phyloP scores from a whole-genome alignment of 2,113 vertebrate species.

The Corythornis madagascariensis region DNA sequence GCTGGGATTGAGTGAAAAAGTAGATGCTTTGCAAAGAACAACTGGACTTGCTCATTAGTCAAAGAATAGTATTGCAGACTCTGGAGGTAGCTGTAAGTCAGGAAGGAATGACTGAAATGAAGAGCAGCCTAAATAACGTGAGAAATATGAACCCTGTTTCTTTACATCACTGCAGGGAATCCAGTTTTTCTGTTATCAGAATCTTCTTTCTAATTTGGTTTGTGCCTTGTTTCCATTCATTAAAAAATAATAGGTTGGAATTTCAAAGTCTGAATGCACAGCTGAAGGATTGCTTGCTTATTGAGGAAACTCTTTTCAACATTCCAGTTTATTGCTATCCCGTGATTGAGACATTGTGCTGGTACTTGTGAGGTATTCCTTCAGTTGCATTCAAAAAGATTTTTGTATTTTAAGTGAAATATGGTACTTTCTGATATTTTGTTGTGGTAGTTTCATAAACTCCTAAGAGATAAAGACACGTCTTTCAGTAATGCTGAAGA shows the following conservation, averaged over 20 bases:
- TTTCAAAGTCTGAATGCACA: background rate
- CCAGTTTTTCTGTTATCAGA: background rate
- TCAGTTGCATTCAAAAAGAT: background rate
- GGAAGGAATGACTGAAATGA: background rate
- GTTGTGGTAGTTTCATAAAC: background rate
- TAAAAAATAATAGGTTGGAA: background rate
- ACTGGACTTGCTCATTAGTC: background rate
- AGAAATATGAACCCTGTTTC: background rate
- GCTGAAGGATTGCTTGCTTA: background rate
- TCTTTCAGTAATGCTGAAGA: background rate
- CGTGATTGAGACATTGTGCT: background rate
- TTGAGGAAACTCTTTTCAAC: background rate
- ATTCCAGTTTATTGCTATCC: background rate
- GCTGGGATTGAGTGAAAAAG: background rate
- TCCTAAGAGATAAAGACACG: background rate
- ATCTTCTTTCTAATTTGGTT: background rate
- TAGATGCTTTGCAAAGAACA: background rate
- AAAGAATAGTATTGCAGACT: background rate
- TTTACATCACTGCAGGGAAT: background rate
- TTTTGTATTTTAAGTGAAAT: background rate
- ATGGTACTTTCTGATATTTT: background rate
- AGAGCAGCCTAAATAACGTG: background rate
- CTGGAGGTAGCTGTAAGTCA: background rate
- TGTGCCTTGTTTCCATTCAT: background rate
- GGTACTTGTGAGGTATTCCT: background rate